Conservation (phyloP, 2,113 vertebrate species). For the Centropus unirufus region DNA sequence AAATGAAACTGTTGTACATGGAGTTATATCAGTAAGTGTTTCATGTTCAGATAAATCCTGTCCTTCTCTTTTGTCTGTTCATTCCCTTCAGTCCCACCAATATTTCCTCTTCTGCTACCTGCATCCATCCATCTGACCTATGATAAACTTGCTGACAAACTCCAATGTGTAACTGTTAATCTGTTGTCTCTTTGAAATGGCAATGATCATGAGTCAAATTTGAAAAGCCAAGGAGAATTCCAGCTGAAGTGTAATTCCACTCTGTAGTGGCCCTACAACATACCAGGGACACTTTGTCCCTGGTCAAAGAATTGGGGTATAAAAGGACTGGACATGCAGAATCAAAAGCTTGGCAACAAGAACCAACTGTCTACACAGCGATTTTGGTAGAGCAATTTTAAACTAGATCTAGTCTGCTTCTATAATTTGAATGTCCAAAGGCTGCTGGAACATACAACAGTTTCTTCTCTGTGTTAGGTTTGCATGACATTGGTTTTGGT, state of each 20-base stretch:
- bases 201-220: background rate
- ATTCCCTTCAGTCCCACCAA: background rate
- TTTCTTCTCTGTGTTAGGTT: background rate
- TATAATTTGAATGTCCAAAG: background rate
- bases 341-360: background rate
- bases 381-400: background rate
- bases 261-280: background rate
- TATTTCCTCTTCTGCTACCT: background rate
- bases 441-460: background rate
- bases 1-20: background rate
- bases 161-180: background rate
- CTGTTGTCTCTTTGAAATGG: background rate
- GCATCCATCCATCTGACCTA: background rate
- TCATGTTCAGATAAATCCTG: background rate
- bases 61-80: background rate
- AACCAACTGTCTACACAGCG: background rate
- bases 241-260: background rate
- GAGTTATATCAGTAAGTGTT: background rate
- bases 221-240: background rate
- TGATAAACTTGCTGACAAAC: background rate
- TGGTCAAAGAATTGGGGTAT: background rate
- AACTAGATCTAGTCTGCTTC: background rate
- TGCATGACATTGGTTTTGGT: too few relatives aligned
- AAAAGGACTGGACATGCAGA: background rate
- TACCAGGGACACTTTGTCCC: background rate